Evolutionary conservation across 2,113 vertebrate species (phyloP), one percentile per base, ranked within the genome.

Genomic region (Silurus glanis): DNA sequence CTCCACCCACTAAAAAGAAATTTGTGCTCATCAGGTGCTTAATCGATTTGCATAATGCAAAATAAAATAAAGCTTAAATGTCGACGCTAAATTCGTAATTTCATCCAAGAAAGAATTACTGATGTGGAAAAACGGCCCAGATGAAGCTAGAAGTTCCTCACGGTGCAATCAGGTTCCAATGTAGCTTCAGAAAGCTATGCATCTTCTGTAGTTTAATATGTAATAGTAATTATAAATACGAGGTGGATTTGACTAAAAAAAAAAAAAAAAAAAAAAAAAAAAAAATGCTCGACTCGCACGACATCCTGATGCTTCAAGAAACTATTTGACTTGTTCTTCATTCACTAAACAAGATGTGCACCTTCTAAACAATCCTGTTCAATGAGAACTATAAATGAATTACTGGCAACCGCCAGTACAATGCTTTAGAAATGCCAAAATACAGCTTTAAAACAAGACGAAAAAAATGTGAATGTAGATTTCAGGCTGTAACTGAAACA

Each of bases 271-370:
- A 37, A 2, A 19, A 71, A 71, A 1, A 17, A 16, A 37, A 37
- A 37, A 37, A 2, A 37, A 37, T 37, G 37, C 3, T 37, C 37
- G 37, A 37, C 2, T 37, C 37, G 37, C 37, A 37, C 37, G 37
- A 37, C 37, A 37, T 37, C 37, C 37, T 37, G 37, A 23, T 21
- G 47, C 47, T 23, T 75, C 9, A n/a, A 6, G 37, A 37, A 58
- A 6, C 45, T 5, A 21, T 61, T 23, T 21, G 45, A 17, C 47
- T 1, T 7, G 16, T 64, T 85, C 72, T 59, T 85, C 23, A 76
- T 76, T 84, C 45, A 64, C 23, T n/a, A 64, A 61, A 84, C 14
- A 84, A 58, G 21, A 84, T 61, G 45, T 53, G 23, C 51, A 79
- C 0, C 53, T 23, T 19, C 4, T 21, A 58, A 5, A 58, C 4